These are phyloP conservation scores for Trichogramma pretiosum DNA, from an alignment of 1,140 invertebrate genomes.

Conservation along the genomic window DNA sequence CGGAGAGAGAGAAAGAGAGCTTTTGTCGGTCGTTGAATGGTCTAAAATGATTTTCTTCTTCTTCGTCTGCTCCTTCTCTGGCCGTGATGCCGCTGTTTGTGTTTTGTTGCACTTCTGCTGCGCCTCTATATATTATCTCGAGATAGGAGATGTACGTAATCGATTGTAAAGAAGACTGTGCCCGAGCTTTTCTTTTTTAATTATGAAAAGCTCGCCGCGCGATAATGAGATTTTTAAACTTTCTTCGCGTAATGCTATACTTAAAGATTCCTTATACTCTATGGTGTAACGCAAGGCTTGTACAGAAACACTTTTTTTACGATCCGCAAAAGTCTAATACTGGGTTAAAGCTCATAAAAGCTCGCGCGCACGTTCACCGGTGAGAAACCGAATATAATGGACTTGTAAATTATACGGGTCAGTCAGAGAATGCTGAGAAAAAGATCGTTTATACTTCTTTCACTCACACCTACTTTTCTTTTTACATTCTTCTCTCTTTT, in stretches of 20 bases:
- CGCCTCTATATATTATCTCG: too few species aligned
- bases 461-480: constrained; percentile 3
- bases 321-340: constrained; percentile 11
- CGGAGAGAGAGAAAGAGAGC: neutral
- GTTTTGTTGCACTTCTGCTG: neutral
- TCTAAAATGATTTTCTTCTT: neutral
- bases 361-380: too few species aligned
- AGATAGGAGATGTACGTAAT: neutral
- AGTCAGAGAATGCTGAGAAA: too few species aligned
- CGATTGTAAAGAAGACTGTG: neutral
- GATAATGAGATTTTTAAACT: too few species aligned
- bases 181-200: too few species aligned
- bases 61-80: neutral
- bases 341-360: constrained; percentile 21
- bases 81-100: neutral
- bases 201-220: too few species aligned
- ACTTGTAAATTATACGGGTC: constrained; percentile 30
- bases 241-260: too few species aligned
- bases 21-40: neutral
- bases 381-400: constrained; percentile 31
- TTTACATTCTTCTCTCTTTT: neutral
- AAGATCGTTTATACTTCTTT: constrained; percentile 17
- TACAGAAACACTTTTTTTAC: too few species aligned
- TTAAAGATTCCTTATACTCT: too few species aligned
- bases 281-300: too few species aligned